Evolutionary conservation across 2,113 vertebrate species (phyloP).

Genomic region (Salvelinus sp.): DNA sequence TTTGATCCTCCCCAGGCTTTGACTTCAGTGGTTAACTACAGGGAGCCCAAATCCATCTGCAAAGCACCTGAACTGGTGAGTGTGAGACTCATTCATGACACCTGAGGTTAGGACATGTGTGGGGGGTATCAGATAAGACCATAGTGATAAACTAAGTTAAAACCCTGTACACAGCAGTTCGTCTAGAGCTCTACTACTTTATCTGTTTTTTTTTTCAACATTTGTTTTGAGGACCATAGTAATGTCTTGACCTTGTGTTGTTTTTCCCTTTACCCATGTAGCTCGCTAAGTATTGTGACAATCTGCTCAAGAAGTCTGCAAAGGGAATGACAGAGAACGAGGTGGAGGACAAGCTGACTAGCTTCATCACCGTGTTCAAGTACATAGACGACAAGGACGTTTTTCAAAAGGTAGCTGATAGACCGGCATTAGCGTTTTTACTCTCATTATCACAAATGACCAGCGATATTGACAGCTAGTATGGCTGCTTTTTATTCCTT

Average conservation of each 20-base stretch:
- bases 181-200: too few relatives aligned
- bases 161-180: too few relatives aligned
- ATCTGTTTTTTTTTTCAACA: too few relatives aligned
- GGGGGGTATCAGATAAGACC: too few relatives aligned
- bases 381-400: slow-evolving; percentile 99
- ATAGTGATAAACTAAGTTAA: too few relatives aligned
- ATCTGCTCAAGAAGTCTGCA: slow-evolving; percentile 96
- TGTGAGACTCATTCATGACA: slow-evolving; percentile 26
- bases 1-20: slow-evolving; percentile 80
- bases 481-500: background rate
- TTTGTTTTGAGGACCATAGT: too few relatives aligned
- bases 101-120: too few relatives aligned
- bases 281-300: slow-evolving; percentile 99
- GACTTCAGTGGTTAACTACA: slow-evolving; percentile 97
- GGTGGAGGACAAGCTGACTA: slow-evolving; percentile 97
- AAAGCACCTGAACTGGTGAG: slow-evolving; percentile 97
- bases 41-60: slow-evolving; percentile 95
- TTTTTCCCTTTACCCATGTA: slow-evolving; percentile 67
- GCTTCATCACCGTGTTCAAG: slow-evolving; percentile 99
- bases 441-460: too few relatives aligned
- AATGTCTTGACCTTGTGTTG: slow-evolving; percentile 29
- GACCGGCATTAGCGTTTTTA: too few relatives aligned
- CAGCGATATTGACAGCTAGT: too few relatives aligned
- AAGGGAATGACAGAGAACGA: slow-evolving; percentile 99
- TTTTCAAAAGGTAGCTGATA: slow-evolving; percentile 90